Conservation (phyloP, 2,888 invertebrate genomes). For the Phrixothrix hirtus region DNA sequence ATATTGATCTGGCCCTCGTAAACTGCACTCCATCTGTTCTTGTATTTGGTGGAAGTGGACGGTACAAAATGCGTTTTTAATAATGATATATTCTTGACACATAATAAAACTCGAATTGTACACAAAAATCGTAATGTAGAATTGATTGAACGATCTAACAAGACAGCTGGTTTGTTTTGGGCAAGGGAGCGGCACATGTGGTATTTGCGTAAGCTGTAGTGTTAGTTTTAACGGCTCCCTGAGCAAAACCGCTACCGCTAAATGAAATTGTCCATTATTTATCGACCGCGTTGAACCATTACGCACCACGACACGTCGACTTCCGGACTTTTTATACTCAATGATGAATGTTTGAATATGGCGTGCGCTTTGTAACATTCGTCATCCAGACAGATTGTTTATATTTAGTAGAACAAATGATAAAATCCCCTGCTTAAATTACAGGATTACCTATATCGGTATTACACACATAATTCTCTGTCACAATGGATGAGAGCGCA, state of each 20-base stretch:
- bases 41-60: too few relatives aligned
- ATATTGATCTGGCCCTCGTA: too few relatives aligned
- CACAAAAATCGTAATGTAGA: conserved; percentile 47
- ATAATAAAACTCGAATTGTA: conserved; percentile 40
- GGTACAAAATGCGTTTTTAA: conserved; percentile 51
- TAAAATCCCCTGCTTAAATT: conserved; percentile 40
- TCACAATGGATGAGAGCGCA: conserved; percentile 32
- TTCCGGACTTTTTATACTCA: conserved; percentile 43
- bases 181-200: conserved; percentile 33
- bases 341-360: conserved; percentile 41
- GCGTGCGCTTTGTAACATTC: conserved; percentile 37
- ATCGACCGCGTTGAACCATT: conserved; percentile 50
- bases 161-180: conserved; percentile 40
- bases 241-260: conserved; percentile 19
- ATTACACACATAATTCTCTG: conserved; percentile 20
- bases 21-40: too few relatives aligned
- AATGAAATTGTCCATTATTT: conserved; percentile 45
- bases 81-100: conserved; percentile 47
- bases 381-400: conserved; percentile 45
- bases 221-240: conserved; percentile 17
- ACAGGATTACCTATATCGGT: conserved; percentile 35
- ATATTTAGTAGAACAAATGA: conserved; percentile 40
- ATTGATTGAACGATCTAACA: conserved; percentile 49
- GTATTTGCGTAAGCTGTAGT: conserved; percentile 25
- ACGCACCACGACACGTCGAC: conserved; percentile 45